Evolutionary conservation across 2,888 invertebrate species (phyloP), one percentile per base, ranked within the genome.

Genomic region (Macrosiphum euphorbiae): DNA sequence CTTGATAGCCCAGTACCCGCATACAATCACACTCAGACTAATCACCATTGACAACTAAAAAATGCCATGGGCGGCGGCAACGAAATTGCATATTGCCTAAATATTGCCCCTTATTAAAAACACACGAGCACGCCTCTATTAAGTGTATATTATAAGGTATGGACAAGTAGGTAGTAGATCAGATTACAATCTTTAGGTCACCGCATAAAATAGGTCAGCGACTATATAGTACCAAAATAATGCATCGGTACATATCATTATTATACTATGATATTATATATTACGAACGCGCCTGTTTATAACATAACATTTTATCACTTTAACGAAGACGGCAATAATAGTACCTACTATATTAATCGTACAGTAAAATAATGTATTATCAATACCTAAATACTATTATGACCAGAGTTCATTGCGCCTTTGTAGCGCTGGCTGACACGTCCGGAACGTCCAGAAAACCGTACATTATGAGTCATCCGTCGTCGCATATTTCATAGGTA

Each of bases 401-500:
- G 87, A 28, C 7, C n/a, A 41, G 67, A 0, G n/a, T 92, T 92
- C 92, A 78, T 92, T 92, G 92, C 92, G 92, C 92, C 47, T 85
- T n/a, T 41, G 58, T 24, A 26, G 85, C 3, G 11, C 78, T 47
- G 58, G n/a, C 85, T 50, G 85, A 58, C 87, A 87, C 92, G 92
- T 92, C 86, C 61, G 47, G 91, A n/a, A 1, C 88, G 92, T 92
- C 87, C 88, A 41, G 67, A 92, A 92, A 88, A 92, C 78, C 78
- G 78, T 35, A 78, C 78, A 78, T 78, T 88, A 88, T 88, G 91
- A 92, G 47, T 92, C 91, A 92, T 41, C 35, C 26, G 87, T 58
- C 91, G 50, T 47, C 50, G 41, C 52, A 28, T 26, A 35, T 78
- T 20, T 78, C 35, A 55, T 13, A 58, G 35, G 41, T 35, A 35